Base-by-base conservation (phyloP, 2,888 invertebrate genomes). In the Quadroppia sp. region DNA sequence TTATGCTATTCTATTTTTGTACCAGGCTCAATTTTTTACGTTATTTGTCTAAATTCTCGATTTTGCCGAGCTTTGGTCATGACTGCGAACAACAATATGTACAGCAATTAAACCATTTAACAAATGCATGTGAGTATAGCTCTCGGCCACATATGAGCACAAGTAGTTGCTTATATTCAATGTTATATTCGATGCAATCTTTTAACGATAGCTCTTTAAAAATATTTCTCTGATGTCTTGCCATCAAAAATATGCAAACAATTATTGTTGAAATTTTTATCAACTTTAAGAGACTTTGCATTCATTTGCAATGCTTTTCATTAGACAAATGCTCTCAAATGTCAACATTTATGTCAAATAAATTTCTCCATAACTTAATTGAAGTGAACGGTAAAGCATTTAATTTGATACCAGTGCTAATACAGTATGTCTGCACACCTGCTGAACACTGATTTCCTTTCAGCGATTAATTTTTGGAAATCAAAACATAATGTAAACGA, bases 41-140 rank as follows among this genome's bases (percentile, higher is more conserved):
- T n/a, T n/a, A n/a, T n/a, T n/a, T n/a, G n/a, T n/a, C n/a, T n/a
- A n/a, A n/a, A n/a, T n/a, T n/a, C n/a, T n/a, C n/a, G n/a, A n/a
- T n/a, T n/a, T n/a, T n/a, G n/a, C n/a, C n/a, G n/a, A n/a, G n/a
- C n/a, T n/a, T n/a, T n/a, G n/a, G n/a, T n/a, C n/a, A n/a, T n/a
- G n/a, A n/a, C n/a, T n/a, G 36, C 36, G 11, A 36, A 36, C 53
- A 53, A 53, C 53, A 53, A 53, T 53, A 53, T 53, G 53, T 53
- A 53, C 53, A 23, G 53, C 53, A 53, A 53, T 53, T 53, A 53
- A 53, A 53, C 23, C 53, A 53, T 53, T 53, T 53, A 53, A 53
- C 53, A 53, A 53, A 53, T 53, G 53, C 11, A 53, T 53, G 53
- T 25, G 53, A 53, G 53, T 53, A 53, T 53, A 53, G 53, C 53